Percentiles rank a stretch among this genome's conserved stretches.
Conservation (phyloP, 2,888 invertebrate species). For the Oeneis ivallda region DNA sequence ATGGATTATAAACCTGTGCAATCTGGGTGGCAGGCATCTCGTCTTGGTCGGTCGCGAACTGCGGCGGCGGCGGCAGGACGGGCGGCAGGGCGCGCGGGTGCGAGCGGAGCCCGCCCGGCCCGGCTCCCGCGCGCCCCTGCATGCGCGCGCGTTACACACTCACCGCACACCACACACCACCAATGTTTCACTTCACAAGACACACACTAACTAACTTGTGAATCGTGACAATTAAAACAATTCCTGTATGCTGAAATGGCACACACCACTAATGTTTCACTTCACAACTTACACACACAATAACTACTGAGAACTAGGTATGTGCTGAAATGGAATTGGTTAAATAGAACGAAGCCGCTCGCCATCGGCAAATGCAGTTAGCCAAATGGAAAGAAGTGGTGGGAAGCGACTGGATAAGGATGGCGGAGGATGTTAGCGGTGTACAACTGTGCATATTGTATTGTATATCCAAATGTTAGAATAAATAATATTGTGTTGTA, state of each 20-base stretch:
- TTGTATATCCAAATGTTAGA: too few relatives aligned
- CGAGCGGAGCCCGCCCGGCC: slow-evolving; percentile 76
- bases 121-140: slow-evolving; percentile 78
- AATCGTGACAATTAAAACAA: too few relatives aligned
- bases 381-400: too few relatives aligned
- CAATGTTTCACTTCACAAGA: too few relatives aligned
- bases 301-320: not conserved
- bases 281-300: slow-evolving; percentile 6
- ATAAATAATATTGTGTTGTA: too few relatives aligned
- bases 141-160: slow-evolving; percentile 53
- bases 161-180: slow-evolving; percentile 21
- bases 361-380: not conserved
- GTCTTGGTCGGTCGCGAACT: slow-evolving; percentile 72
- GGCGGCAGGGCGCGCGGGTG: slow-evolving; percentile 78
- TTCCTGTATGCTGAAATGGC: too few relatives aligned
- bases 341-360: not conserved
- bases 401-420: too few relatives aligned
- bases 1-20: slow-evolving; percentile 62
- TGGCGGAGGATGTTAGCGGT: too few relatives aligned
- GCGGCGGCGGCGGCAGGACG: slow-evolving; percentile 74
- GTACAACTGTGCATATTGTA: too few relatives aligned
- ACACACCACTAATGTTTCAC: slow-evolving; percentile 16
- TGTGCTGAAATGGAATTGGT: not conserved
- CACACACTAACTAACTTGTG: too few relatives aligned
- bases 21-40: slow-evolving; percentile 79